A percentile compares a stretch with the other conserved stretches of the same genome.
Evolutionary conservation across 2,888 invertebrate species (phyloP).

Genomic region (Calephelis perditalis): DNA sequence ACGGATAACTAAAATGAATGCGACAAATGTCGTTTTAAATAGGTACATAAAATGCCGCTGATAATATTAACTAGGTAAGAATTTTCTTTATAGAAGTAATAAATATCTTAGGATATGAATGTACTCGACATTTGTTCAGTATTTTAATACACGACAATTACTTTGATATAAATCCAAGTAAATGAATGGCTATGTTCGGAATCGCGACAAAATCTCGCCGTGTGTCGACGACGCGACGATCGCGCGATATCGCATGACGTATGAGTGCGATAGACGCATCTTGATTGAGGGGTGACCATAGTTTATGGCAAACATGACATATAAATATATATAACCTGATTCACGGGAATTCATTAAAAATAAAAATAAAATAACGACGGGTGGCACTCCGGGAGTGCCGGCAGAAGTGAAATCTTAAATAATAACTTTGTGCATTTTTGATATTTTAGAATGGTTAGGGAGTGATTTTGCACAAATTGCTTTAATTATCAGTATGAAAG

Average conservation of each 20-base stretch:
- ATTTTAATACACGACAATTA: conserved; percentile 27
- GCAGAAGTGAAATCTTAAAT: too few relatives aligned
- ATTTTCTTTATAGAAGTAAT: conserved; percentile 10
- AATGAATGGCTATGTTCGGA: conserved; percentile 28
- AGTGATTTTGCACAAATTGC: too few relatives aligned
- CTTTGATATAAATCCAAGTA: conserved; percentile 26
- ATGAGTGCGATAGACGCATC: conserved; percentile 37
- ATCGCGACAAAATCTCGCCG: conserved; percentile 32
- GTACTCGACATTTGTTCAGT: conserved; percentile 18
- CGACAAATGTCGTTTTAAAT: too few relatives aligned
- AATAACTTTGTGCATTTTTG: too few relatives aligned
- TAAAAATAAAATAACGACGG: too few relatives aligned
- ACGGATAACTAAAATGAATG: too few relatives aligned
- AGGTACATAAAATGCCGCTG: too few relatives aligned
- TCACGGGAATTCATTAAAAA: too few relatives aligned
- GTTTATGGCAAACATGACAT: conserved; percentile 16
- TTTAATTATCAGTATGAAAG: too few relatives aligned
- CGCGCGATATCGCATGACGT: conserved; percentile 60
- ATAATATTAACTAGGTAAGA: conserved; percentile 6
- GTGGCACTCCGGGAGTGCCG: too few relatives aligned
- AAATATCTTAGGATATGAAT: conserved; percentile 20
- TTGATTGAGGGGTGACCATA: conserved; percentile 28
- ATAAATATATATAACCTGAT: neutral
- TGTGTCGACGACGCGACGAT: conserved; percentile 43
- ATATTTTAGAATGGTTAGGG: too few relatives aligned